Evolutionary conservation across 1,140 invertebrate species (phyloP).

Genomic region (Papilio aristodemus): DNA sequence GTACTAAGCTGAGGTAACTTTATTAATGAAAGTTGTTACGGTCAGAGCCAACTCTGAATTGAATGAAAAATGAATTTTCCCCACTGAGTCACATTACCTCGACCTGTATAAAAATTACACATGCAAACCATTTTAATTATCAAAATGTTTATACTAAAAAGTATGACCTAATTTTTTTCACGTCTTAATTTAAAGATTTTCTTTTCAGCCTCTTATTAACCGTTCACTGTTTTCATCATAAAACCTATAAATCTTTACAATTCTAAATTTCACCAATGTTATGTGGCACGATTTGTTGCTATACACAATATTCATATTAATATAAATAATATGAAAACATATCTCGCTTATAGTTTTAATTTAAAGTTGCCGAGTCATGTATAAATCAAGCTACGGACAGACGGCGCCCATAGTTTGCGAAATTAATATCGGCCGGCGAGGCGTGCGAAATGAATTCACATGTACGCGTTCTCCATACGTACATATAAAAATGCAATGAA

Average conservation of each 20-base stretch:
- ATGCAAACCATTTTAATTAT: neutral
- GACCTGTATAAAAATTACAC: slow-evolving; percentile 17
- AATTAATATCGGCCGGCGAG: slow-evolving; percentile 27
- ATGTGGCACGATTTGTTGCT: neutral
- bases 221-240: neutral
- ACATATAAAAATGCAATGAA: slow-evolving; percentile 12
- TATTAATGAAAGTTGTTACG: slow-evolving; percentile 26
- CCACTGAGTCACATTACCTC: slow-evolving; percentile 21
- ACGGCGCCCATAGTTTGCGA: slow-evolving; percentile 29
- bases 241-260: neutral
- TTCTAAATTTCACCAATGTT: neutral
- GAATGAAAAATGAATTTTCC: slow-evolving; percentile 31
- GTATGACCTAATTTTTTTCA: neutral
- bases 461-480: neutral
- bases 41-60: neutral
- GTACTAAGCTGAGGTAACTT: slow-evolving; percentile 14
- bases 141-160: neutral
- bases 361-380: slow-evolving; percentile 38
- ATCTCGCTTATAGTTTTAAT: slow-evolving; percentile 49
- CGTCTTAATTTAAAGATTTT: too few relatives aligned
- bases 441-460: slow-evolving; percentile 26
- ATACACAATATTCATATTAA: neutral
- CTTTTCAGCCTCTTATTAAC: too few relatives aligned
- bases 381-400: slow-evolving; percentile 40
- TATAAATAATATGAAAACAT: slow-evolving; percentile 23